These are phyloP conservation scores for Drosophila nr. perissopoda DNA, from an alignment of 2,888 invertebrate genomes.

Conservation along the genomic window DNA sequence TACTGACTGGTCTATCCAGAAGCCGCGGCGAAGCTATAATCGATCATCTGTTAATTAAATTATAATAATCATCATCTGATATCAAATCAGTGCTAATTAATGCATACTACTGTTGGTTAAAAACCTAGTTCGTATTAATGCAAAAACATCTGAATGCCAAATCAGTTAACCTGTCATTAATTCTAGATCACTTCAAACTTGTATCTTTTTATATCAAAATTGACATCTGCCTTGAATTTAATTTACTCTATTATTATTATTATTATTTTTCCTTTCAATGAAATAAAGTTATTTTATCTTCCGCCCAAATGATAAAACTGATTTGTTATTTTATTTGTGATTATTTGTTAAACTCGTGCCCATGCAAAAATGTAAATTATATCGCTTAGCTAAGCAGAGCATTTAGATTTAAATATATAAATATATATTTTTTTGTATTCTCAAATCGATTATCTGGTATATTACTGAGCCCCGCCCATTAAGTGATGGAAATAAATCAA, in stretches of 20 bases:
- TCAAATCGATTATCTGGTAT: slow-evolving; percentile 7
- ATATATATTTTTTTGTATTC: neutral
- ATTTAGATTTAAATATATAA: neutral
- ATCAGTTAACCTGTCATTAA: neutral
- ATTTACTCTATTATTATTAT: neutral
- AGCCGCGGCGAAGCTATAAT: slow-evolving; percentile 1
- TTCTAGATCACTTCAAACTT: neutral
- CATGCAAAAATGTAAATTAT: neutral
- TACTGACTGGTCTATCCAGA: slow-evolving; percentile 1
- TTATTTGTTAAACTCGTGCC: neutral
- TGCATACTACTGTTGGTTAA: neutral
- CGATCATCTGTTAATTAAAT: slow-evolving; percentile 23
- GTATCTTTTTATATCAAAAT: neutral
- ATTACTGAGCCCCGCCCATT: slow-evolving; percentile 29
- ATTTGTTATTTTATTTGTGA: neutral
- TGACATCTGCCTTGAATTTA: neutral
- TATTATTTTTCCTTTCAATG: neutral
- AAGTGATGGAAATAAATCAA: slow-evolving; percentile 31
- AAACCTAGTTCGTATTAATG: neutral
- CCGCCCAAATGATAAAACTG: neutral
- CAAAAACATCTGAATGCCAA: neutral
- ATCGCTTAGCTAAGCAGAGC: neutral
- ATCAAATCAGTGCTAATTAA: neutral
- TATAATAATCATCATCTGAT: neutral
- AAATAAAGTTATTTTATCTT: neutral